Base-by-base conservation (phyloP, 1,140 invertebrate species). In the Calosoma granatense region DNA sequence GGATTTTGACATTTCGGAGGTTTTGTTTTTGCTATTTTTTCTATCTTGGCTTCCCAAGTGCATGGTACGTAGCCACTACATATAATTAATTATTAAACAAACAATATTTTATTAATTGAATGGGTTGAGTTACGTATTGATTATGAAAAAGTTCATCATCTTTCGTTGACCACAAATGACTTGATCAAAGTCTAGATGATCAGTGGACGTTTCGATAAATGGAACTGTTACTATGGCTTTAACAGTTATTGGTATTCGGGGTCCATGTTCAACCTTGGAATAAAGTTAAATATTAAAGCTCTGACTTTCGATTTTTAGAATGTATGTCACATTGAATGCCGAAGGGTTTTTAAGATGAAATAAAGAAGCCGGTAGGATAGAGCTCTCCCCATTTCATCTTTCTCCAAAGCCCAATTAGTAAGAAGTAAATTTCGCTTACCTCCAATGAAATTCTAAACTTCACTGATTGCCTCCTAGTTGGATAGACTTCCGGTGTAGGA, bases 51-150 rank as follows among this genome's bases (percentile, higher is more conserved):
- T 53, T 65, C 56, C 73, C 74, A 77, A 12, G 64, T 56, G 55
- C 69, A 71, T 22, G 65, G 56, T 1, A 76, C 62, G n/a, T 66
- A 59, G 11, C 74, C 69, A n/a, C 75, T 76, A 22, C 39, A 60
- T n/a, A n/a, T n/a, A n/a, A n/a, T n/a, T n/a, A n/a, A n/a, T n/a
- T n/a, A n/a, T n/a, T n/a, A n/a, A n/a, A n/a, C n/a, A 23, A 53
- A 26, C 22, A 17, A 56, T 53, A 15, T 58, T 22, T 53, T 30
- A 59, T 22, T 12, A 47, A 56, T 54, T n/a, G n/a, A n/a, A n/a
- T n/a, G n/a, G n/a, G n/a, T n/a, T n/a, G n/a, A 30, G 39, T 67
- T 66, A 77, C 75, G 67, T 63, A 58, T 78, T 78, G 57, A 65
- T 64, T 0, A 76, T 53, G n/a, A 65, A 14, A 2, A 76, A 39